These are phyloP conservation scores for Procavia capensis DNA, from an alignment of 2,113 vertebrate species.

Conservation along the genomic window DNA sequence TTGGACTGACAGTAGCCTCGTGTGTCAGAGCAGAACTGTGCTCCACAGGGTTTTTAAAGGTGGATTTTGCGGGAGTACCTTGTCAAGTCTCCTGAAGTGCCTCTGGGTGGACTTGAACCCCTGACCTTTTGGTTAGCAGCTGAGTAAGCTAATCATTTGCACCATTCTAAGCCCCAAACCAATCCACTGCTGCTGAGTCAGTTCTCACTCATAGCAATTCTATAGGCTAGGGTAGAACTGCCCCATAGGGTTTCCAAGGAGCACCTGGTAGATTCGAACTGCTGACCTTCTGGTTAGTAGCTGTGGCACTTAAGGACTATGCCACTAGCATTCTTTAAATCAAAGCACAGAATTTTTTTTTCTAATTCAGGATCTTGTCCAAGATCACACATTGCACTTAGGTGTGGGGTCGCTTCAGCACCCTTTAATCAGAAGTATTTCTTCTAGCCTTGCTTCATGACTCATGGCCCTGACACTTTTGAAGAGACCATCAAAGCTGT, in stretches of 20 bases:
- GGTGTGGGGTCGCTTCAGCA: neutral
- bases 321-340: neutral
- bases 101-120: neutral
- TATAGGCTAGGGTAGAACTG: neutral
- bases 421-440: conserved; percentile 17
- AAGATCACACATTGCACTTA: neutral
- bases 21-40: neutral
- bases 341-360: neutral
- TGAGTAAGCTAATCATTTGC: neutral
- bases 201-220: neutral
- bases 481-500: neutral
- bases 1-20: neutral
- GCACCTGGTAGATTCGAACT: no score
- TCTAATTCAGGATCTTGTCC: neutral
- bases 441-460: neutral
- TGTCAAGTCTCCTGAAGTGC: neutral
- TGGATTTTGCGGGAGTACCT: neutral
- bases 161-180: neutral
- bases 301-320: no score
- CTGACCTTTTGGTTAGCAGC: neutral
- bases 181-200: no score
- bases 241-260: neutral
- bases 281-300: no score
- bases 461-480: neutral
- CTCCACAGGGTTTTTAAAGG: neutral